Conservation (phyloP, 2,888 invertebrate genomes). For the Lasioglossum malachurum region DNA sequence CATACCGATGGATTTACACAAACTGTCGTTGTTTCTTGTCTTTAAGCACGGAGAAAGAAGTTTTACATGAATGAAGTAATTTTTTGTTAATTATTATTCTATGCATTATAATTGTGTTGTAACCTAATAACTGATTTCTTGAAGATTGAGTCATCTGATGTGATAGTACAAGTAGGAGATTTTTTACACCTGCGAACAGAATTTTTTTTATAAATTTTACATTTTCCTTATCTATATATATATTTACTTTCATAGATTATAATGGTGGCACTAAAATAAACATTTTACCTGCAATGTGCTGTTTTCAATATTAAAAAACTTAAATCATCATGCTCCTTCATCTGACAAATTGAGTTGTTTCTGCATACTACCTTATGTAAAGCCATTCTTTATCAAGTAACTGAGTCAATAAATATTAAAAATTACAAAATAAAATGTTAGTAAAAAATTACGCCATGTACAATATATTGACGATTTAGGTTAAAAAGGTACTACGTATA, state of each 20-base stretch:
- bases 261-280: neutral
- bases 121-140: neutral
- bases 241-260: neutral
- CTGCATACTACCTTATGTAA: neutral
- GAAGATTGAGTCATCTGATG: neutral
- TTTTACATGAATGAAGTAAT: neutral
- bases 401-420: neutral
- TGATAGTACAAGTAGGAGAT: neutral
- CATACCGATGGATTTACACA: neutral
- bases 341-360: neutral
- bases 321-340: neutral
- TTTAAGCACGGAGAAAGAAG: neutral
- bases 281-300: neutral
- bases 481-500: slow-evolving; percentile 9
- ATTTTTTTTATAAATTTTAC: neutral
- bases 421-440: slow-evolving; percentile 2
- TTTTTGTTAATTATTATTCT: neutral
- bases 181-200: neutral
- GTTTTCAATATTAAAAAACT: neutral
- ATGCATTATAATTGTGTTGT: neutral
- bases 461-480: neutral
- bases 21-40: neutral
- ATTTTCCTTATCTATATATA: neutral
- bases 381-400: slow-evolving; percentile 12
- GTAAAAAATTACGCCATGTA: neutral